Percentiles rank a stretch among this genome's conserved stretches.
These are phyloP conservation scores for Nesoenas mayeri DNA, from an alignment of 2,113 vertebrate species.

Conservation along the genomic window DNA sequence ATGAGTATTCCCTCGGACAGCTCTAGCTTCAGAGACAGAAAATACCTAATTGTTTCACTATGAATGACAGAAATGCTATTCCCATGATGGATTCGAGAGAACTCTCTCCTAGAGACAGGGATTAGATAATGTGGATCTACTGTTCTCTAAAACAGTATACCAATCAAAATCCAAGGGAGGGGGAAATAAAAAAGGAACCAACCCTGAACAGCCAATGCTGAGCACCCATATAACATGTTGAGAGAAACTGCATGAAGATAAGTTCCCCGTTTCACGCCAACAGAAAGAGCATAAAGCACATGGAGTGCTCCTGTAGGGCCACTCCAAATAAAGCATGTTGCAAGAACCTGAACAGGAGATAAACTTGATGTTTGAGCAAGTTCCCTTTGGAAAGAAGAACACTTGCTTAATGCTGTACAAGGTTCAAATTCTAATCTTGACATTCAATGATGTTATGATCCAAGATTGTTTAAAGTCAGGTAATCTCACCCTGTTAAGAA, in stretches of 20 bases:
- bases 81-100: background rate
- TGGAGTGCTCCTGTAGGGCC: background rate
- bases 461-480: background rate
- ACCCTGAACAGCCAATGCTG: background rate
- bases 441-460: background rate
- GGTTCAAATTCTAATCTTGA: background rate
- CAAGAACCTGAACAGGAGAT: background rate
- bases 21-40: background rate
- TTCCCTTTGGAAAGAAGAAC: background rate
- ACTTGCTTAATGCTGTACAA: background rate
- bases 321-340: background rate
- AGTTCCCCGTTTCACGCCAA: background rate
- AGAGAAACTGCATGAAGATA: background rate
- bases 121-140: background rate
- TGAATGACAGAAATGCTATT: background rate
- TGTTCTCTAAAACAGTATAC: background rate
- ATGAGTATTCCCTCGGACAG: rapidly evolving
- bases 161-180: background rate
- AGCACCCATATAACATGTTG: background rate
- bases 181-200: no score
- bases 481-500: background rate
- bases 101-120: background rate
- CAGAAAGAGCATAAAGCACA: background rate
- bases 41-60: background rate
- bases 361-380: background rate